These are phyloP conservation scores for Tokudaia tokunoshimensis DNA, from an alignment of 2,797 vertebrate genomes.

Conservation along the genomic window DNA sequence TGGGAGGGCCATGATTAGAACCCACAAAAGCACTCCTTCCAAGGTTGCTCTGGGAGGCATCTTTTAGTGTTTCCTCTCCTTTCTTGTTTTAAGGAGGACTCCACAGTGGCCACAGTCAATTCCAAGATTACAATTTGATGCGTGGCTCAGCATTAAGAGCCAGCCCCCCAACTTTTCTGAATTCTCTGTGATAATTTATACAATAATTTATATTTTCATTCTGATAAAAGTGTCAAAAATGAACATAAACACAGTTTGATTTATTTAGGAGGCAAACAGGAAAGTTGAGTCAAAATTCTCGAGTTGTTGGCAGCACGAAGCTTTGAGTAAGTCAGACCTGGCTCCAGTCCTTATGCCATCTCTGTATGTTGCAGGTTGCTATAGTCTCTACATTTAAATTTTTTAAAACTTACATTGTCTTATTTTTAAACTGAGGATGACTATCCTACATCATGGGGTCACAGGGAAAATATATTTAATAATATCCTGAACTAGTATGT, in stretches of 20 bases:
- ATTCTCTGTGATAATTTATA: background rate
- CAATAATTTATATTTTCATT: slow-evolving; percentile 44
- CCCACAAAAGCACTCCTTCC: background rate
- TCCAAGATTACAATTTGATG: background rate
- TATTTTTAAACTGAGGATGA: background rate
- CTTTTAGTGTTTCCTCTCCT: background rate
- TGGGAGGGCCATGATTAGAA: background rate
- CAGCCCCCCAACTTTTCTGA: background rate
- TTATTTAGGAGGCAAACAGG: slow-evolving; percentile 46
- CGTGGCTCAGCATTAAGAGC: background rate
- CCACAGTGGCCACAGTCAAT: background rate
- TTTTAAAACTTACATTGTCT: background rate
- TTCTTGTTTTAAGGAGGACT: background rate
- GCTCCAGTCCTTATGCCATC: background rate
- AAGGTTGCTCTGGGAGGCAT: background rate
- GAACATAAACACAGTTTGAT: slow-evolving; percentile 29
- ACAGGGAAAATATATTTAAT: slow-evolving; percentile 52
- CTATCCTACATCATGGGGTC: background rate
- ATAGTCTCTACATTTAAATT: background rate
- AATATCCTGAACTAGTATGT: background rate
- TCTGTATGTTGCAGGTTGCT: background rate
- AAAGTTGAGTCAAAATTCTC: slow-evolving; percentile 33
- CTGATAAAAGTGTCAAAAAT: slow-evolving; percentile 27
- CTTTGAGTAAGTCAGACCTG: background rate
- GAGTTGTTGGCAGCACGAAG: background rate